Evolutionary conservation across 30 jellyfish, hydroid and myxozoan genomes (phyloP), one percentile per base, ranked within the genome.

Genomic region (Nemopilema nomurai): DNA sequence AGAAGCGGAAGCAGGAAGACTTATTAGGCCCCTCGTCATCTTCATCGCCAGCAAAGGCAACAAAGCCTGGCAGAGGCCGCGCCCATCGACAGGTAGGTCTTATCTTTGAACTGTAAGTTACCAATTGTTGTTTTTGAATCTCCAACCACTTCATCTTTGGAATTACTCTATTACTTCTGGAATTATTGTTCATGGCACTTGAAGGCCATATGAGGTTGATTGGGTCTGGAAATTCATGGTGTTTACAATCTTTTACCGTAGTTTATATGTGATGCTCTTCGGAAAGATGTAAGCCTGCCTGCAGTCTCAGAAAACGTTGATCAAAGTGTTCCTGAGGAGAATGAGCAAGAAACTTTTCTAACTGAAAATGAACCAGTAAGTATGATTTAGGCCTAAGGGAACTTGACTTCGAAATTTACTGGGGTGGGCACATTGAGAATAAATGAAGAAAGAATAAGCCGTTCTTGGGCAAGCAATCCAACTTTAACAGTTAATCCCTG

Each of bases 51-150:
- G 72, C 72, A 63, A 63, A 63, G 72, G 72, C 72, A 41, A 41
- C 57, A 41, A 41, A 41, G 57, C 57, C 57, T 41, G 57, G 57
- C 57, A 41, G 57, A 41, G 72, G 30, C 30, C 3, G 72, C 30
- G 72, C 72, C 72, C 72, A 63, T 63, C 30, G 72, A 63, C 72
- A 63, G 72, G 72, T 63, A 63, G 72, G 72, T 24, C 72, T 63
- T 63, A 63, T 63, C 30, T 19, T 19, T 19, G 30, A 63, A 19
- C 30, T 63, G 7, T 3, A 63, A 63, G 72, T 63, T 63, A 24
- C 72, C 30, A 63, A n/a, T 63, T 24, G 27, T 63, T 63, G 72
- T 63, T 24, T 63, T 63, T 18, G 30, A 19, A 63, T 63, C 72
- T 63, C 18, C 29, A 63, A 63, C 72, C 72, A 63, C 57, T 41